Base-by-base conservation (phyloP, 2,113 vertebrate species). In the Dascyllus trimaculatus region DNA sequence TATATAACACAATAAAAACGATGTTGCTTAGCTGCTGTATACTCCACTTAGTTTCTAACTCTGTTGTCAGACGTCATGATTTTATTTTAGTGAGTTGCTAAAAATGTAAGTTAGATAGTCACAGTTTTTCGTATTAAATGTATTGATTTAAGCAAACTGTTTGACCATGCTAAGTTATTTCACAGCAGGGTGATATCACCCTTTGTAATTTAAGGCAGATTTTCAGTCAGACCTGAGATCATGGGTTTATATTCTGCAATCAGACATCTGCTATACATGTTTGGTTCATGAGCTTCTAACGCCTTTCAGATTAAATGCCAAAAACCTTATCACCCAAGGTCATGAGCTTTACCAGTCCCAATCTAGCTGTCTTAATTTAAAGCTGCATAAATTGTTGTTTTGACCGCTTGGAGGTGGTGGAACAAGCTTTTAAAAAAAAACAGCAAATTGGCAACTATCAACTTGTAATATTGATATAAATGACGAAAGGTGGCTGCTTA, bases 141-240 rank as follows among this genome's bases (percentile, higher is more conserved):
- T 6, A 18, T 48, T 71, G 15, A 38, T 22, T 60, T 65, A 58
- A 40, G 24, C 32, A 64, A 59, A 71, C 1, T 70, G 40, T 18
- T 46, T 63, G 51, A 71, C 45, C n/a, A 72, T 68, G 53, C 5
- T 29, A 1, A 24, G 7, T 69, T 48, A 54, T 65, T 82, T 80
- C 18, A 67, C 35, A 25, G 18, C n/a, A 32, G 18, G 46, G 4
- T 2, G 18, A 7, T 17, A 19, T 19, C 11, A 19, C 46, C 4
- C 11, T 48, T 18, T 48, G 15, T 46, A 4, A 46, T 17, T 15
- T 46, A 15, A 17, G 15, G 13, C 32, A 35, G 32, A 32, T 48
- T 78, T 63, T 48, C 10, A 19, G 22, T 5, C n/a, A 25, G 5
- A 48, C 18, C 4, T 13, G 46, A 19, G 17, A 49, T 49, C 19